phyloP scores from a whole-genome alignment of 2,797 vertebrate genomes.

The Hephaestus fuliginosus region DNA sequence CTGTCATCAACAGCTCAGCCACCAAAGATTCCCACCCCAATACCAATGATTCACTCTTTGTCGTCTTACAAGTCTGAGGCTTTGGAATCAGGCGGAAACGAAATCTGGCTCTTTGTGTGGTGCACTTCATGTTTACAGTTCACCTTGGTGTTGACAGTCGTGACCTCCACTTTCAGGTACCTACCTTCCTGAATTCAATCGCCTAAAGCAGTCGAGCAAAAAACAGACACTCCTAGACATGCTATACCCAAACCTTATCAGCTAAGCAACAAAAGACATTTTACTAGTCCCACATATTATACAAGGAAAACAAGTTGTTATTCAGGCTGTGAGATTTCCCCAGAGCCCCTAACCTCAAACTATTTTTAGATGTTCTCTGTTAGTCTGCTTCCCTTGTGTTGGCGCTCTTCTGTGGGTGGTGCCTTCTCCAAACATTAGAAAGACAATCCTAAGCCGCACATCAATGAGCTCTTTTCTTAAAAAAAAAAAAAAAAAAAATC shows the following conservation, averaged over 20 bases:
- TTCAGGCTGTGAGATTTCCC: slow-evolving; percentile 77
- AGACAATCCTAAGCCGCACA: slow-evolving; percentile 55
- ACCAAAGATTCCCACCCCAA: slow-evolving; percentile 75
- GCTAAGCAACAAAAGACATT: slow-evolving; percentile 64
- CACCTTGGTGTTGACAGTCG: slow-evolving; percentile 29
- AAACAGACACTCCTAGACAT: slow-evolving; percentile 28
- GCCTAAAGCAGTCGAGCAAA: slow-evolving; percentile 16
- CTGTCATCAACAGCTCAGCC: slow-evolving; percentile 73
- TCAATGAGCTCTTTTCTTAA: slow-evolving; percentile 31
- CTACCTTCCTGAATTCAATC: slow-evolving; percentile 31
- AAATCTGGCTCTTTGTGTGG: slow-evolving; percentile 14
- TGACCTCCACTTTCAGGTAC: slow-evolving; percentile 35
- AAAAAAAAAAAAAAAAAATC: neutral
- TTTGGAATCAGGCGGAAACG: slow-evolving; percentile 35
- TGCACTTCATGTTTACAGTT: slow-evolving; percentile 32
- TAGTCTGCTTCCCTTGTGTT: slow-evolving; percentile 68
- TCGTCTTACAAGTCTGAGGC: slow-evolving; percentile 49
- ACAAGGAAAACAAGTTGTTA: slow-evolving; percentile 82
- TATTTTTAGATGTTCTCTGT: slow-evolving; percentile 80
- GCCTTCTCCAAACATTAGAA: slow-evolving; percentile 69
- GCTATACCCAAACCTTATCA: slow-evolving; percentile 54
- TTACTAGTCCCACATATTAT: slow-evolving; percentile 60
- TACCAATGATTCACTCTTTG: slow-evolving; percentile 67
- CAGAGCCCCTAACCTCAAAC: slow-evolving; percentile 75
- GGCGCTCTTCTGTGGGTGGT: slow-evolving; percentile 71